Evolutionary conservation across 2,113 vertebrate genomes (phyloP).

Genomic region (Hemibates koningsi): DNA sequence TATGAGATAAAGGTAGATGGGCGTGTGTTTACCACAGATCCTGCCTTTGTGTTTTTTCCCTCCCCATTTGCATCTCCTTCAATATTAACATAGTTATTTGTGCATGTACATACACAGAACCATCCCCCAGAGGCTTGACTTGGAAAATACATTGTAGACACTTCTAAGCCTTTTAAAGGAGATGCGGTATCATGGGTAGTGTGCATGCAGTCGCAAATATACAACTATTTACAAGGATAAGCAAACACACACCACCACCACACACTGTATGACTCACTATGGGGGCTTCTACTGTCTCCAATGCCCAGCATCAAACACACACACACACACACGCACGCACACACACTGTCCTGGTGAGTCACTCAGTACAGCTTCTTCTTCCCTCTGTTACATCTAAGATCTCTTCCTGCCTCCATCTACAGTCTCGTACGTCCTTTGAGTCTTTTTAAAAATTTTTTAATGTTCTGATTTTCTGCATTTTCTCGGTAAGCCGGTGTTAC

Average conservation of each 20-base stretch:
- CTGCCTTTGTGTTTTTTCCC: background rate
- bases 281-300: background rate
- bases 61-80: background rate
- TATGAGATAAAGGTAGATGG: conserved; percentile 16
- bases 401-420: background rate
- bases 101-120: background rate
- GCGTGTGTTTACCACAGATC: background rate
- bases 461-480: background rate
- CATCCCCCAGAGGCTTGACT: background rate
- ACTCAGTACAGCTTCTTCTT: conserved; percentile 4
- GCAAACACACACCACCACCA: conserved; percentile 4
- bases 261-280: conserved; percentile 19
- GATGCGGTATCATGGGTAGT: background rate
- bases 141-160: conserved; percentile 1
- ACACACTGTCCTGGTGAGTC: conserved; percentile 18
- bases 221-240: conserved; percentile 7
- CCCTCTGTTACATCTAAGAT: background rate
- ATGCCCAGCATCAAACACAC: background rate
- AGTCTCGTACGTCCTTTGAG: background rate
- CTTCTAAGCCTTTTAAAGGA: background rate
- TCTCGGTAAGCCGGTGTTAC: background rate
- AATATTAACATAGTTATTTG: background rate
- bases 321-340: background rate
- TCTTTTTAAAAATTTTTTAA: fast-evolving
- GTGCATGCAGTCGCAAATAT: background rate